A percentile compares a stretch with the other conserved stretches of the same genome.
These are phyloP conservation scores for Rhodinocichla rosea DNA, from an alignment of 2,113 vertebrate species.

Conservation along the genomic window DNA sequence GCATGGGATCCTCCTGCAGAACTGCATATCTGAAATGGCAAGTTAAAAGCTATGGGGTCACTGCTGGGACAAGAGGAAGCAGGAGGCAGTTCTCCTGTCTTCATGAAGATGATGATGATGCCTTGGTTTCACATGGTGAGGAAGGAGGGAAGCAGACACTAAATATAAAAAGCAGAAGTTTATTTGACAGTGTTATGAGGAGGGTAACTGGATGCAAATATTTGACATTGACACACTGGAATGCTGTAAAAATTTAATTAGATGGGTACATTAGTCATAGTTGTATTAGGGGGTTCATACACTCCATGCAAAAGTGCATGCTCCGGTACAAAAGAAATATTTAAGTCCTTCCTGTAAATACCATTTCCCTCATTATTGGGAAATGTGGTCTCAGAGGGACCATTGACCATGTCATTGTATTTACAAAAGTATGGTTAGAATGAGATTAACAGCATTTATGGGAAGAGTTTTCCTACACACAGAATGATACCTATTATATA, in stretches of 20 bases:
- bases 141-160: conserved; percentile 49
- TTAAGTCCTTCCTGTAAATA: conserved; percentile 79
- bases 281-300: conserved; percentile 71
- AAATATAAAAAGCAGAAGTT: conserved; percentile 55
- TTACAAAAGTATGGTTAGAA: conserved; percentile 73
- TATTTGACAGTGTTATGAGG: conserved; percentile 74
- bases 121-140: conserved; percentile 16
- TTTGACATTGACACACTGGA: conserved; percentile 77
- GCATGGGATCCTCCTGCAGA: background rate
- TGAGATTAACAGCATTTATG: conserved; percentile 64
- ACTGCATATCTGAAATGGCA: background rate
- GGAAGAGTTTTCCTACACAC: conserved; percentile 18
- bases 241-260: conserved; percentile 85
- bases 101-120: background rate
- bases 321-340: conserved; percentile 67
- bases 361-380: conserved; percentile 77
- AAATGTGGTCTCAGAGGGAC: conserved; percentile 74
- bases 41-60: background rate
- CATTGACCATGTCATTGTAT: conserved; percentile 64
- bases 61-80: conserved; percentile 1
- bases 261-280: conserved; percentile 79
- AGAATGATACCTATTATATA: conserved; percentile 1
- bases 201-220: conserved; percentile 75
- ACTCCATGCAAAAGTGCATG: conserved; percentile 72
- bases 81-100: conserved; percentile 10